Evolutionary conservation across 2,113 vertebrate species (phyloP).

Genomic region (Oncorhynchus kisutch): DNA sequence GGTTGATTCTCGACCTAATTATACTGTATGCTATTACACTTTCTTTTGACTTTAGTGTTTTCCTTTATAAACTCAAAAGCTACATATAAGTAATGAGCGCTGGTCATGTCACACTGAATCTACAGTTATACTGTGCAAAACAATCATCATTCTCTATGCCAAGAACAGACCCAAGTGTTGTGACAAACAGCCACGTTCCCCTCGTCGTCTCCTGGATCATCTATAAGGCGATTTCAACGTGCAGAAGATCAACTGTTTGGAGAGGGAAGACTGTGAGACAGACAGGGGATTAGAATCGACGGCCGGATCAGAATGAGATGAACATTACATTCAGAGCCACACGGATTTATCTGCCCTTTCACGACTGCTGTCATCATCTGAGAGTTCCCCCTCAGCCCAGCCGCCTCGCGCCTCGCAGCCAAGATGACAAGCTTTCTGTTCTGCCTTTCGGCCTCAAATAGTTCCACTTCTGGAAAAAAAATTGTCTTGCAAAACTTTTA

Average conservation of each 20-base stretch:
- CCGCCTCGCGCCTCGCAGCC: conserved; percentile 50
- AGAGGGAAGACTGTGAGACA: conserved; percentile 65
- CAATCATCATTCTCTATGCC: conserved; percentile 43
- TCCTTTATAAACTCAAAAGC: not conserved
- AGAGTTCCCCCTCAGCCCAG: conserved; percentile 54
- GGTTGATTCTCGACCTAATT: not conserved
- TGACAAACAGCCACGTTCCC: conserved; percentile 67
- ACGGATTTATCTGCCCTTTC: conserved; percentile 75
- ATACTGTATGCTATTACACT: not conserved
- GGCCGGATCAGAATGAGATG: conserved; percentile 76
- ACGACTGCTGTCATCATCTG: conserved; percentile 70
- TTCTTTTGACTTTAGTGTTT: not conserved
- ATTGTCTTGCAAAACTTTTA: conserved; percentile 52
- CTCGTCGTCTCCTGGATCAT: conserved; percentile 71
- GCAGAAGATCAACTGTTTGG: conserved; percentile 76
- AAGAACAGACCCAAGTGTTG: conserved; percentile 62
- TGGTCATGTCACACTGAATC: conserved; percentile 28
- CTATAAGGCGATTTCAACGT: conserved; percentile 77
- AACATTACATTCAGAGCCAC: conserved; percentile 75
- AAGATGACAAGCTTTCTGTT: conserved; percentile 69
- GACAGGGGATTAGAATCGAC: conserved; percentile 73
- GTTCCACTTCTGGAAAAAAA: conserved; percentile 60
- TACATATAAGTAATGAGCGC: not conserved
- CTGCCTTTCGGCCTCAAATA: conserved; percentile 36
- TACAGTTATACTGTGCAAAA: conserved; percentile 34